A percentile compares a stretch with the other conserved stretches of the same genome.
Conservation (phyloP, 1,140 invertebrate genomes). For the Nephotettix cincticeps region DNA sequence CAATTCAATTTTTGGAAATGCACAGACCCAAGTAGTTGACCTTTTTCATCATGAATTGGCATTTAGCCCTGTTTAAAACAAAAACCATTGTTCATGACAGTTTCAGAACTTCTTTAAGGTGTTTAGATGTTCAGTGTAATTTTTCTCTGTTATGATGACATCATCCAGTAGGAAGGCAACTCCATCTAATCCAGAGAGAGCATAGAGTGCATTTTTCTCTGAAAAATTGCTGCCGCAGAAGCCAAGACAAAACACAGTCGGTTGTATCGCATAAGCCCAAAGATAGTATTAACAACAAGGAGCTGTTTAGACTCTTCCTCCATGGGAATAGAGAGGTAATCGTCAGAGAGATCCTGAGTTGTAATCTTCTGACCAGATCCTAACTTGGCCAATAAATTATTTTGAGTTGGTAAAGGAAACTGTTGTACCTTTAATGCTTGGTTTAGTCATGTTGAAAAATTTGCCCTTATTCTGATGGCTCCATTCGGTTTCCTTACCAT, state of each 20-base stretch:
- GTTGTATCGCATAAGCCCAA: background rate
- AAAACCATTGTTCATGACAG: too few species aligned
- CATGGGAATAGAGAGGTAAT: background rate
- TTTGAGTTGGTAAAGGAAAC: background rate
- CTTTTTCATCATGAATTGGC: too few species aligned
- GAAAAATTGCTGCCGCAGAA: background rate
- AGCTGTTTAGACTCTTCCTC: background rate
- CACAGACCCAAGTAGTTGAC: too few species aligned
- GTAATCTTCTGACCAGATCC: too few species aligned
- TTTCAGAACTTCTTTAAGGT: too few species aligned
- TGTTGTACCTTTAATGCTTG: background rate
- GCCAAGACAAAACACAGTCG: background rate
- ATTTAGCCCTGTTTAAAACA: too few species aligned
- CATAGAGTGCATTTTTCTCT: background rate
- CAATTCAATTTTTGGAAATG: background rate
- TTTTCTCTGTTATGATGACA: background rate
- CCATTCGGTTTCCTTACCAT: background rate
- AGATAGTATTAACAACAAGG: background rate
- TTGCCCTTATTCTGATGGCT: background rate
- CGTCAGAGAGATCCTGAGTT: background rate
- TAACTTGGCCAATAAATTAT: background rate
- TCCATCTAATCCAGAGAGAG: background rate
- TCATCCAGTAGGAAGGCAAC: background rate
- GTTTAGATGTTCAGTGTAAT: background rate
- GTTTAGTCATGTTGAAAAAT: background rate